phyloP scores from a whole-genome alignment of 2,888 invertebrate species.

The Congeria kusceri region DNA sequence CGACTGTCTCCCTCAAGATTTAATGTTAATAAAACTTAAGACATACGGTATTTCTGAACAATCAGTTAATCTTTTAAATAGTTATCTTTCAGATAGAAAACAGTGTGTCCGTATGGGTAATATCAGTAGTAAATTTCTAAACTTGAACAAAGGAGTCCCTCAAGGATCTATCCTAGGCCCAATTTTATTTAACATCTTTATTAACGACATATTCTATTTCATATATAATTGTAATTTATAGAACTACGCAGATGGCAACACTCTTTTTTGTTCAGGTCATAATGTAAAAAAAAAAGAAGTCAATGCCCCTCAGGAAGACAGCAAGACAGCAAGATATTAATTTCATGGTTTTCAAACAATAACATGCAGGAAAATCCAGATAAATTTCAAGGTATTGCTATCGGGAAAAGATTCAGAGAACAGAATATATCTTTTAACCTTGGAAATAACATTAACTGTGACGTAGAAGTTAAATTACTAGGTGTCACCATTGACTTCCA shows the following conservation, averaged over 20 bases:
- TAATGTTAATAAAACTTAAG: slow-evolving; percentile 13
- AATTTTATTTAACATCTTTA: slow-evolving; percentile 26
- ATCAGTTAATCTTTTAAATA: slow-evolving; percentile 5
- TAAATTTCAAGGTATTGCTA: slow-evolving; percentile 11
- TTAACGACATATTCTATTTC: slow-evolving; percentile 7
- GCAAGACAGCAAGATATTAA: slow-evolving; percentile 6
- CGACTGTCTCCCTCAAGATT: slow-evolving; percentile 1
- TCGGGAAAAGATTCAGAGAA: slow-evolving; percentile 28
- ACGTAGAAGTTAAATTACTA: slow-evolving; percentile 25
- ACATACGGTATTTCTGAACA: slow-evolving; percentile 18
- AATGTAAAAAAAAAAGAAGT: not conserved
- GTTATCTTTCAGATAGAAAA: slow-evolving; percentile 25
- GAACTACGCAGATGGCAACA: slow-evolving; percentile 49
- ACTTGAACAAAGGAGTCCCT: slow-evolving; percentile 23
- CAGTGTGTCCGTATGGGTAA: slow-evolving; percentile 27
- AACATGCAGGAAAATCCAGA: slow-evolving; percentile 38
- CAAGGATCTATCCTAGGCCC: slow-evolving; percentile 24
- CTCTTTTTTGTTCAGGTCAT: slow-evolving; percentile 4
- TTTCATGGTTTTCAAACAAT: slow-evolving; percentile 34
- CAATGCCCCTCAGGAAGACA: slow-evolving; percentile 2
- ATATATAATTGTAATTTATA: slow-evolving; percentile 7
- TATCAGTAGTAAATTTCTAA: slow-evolving; percentile 6
- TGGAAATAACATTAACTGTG: slow-evolving; percentile 5
- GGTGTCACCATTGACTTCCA: slow-evolving; percentile 30
- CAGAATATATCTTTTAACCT: slow-evolving; percentile 16